Evolutionary conservation across 1,140 invertebrate genomes (phyloP), one percentile per base, ranked within the genome.

Genomic region (Rhopalosiphum padi): DNA sequence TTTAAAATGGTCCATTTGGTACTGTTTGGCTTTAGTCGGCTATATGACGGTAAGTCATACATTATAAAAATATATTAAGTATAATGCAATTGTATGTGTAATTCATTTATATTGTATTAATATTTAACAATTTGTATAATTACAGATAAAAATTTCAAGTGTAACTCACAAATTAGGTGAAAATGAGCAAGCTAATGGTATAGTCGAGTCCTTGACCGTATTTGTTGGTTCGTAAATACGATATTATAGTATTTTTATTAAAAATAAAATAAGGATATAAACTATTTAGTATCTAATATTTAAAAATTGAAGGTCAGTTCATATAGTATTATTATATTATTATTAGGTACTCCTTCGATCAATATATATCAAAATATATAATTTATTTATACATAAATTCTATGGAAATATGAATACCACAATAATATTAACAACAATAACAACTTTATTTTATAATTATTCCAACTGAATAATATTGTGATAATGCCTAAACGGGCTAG

Each of bases 1-100:
- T 53, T 35, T 94, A 1, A 94, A 94, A 92, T 94, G 90, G 93
- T 94, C 93, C 7, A 35, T 91, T n/a, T 94, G 93, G 93, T 94
- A 86, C 53, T 86, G 90, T 46, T 86, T 94, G 35, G 90, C 35
- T 4, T 60, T 94, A 68, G 53, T 82, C 0, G 77, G 93, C 11
- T 92, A 68, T 30, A 92, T 82, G 83, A 53, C 53, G 77, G 93
- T 94, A 41, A 92, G 91, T 85, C 25, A 30, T 9, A 30, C 4
- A 18, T 2, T 48, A 30, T 37, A 85, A 43, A 85, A 41, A 11
- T 25, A 41, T 37, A 37, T 21, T 51, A 51, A 87, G 7, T n/a
- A 35, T 35, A 87, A 43, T 85, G 8, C 8, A 85, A 25, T 41
- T 51, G n/a, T 18, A 37, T 89, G 8, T 53, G 5, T 35, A n/a